A percentile compares a stretch with the other conserved stretches of the same genome.
phyloP scores from a whole-genome alignment of 2,888 invertebrate species.

The Podabrus alpinus region DNA sequence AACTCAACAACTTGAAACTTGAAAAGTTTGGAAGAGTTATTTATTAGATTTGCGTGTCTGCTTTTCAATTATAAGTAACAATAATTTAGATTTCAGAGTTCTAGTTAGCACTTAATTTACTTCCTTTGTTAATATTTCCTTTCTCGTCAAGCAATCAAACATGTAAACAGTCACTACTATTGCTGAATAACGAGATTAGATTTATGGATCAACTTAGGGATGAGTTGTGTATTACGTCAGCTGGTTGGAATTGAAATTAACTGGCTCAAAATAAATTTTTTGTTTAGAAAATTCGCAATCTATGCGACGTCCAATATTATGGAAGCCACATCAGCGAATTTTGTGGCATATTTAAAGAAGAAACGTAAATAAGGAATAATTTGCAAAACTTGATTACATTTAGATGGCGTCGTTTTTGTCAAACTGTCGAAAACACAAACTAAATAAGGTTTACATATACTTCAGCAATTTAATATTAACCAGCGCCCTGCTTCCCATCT shows the following conservation, averaged over 20 bases:
- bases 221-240: constrained; percentile 1
- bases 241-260: not conserved
- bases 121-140: constrained; percentile 15
- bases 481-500: constrained; percentile 15
- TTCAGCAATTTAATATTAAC: constrained; percentile 39
- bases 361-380: constrained; percentile 40
- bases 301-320: not conserved
- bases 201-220: constrained; percentile 18
- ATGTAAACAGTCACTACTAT: constrained; percentile 24
- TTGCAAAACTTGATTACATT: constrained; percentile 44
- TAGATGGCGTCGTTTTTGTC: constrained; percentile 42
- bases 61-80: constrained; percentile 17
- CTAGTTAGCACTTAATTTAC: constrained; percentile 16
- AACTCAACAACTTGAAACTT: not conserved
- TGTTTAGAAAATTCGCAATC: not conserved
- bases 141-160: constrained; percentile 24
- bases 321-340: not conserved
- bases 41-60: constrained; percentile 15
- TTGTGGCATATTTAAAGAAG: constrained; percentile 1
- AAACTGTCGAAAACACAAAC: constrained; percentile 25
- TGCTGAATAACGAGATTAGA: constrained; percentile 12
- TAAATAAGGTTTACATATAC: constrained; percentile 30
- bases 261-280: not conserved
- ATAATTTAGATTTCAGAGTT: constrained; percentile 4
- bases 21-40: constrained; percentile 5